Conservation (phyloP, 2,113 vertebrate genomes). For the Hystrix brachyura region DNA sequence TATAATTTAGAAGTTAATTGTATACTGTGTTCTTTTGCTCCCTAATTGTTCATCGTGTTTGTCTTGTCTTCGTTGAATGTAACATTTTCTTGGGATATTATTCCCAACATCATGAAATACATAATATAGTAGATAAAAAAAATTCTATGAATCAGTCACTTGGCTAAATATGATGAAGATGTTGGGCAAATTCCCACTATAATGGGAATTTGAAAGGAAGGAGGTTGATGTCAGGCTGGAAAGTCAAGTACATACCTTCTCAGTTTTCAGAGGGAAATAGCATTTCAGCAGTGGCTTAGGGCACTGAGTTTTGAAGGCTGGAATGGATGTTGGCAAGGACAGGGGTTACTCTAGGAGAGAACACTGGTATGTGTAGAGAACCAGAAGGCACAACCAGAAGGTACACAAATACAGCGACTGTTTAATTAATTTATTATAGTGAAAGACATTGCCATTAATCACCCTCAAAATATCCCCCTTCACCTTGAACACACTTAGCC, state of each 20-base stretch:
- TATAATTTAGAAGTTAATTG: constrained; percentile 2
- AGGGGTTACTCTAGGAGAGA: neutral
- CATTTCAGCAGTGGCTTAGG: no score
- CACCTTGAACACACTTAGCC: neutral
- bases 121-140: neutral
- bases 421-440: neutral
- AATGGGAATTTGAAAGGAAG: neutral
- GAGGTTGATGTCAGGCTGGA: neutral
- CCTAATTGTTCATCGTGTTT: constrained; percentile 3
- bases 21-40: neutral
- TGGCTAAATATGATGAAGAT: neutral
- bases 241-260: neutral
- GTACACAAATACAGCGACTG: neutral
- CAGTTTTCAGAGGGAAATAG: neutral
- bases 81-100: neutral
- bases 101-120: neutral
- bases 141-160: neutral
- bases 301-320: neutral
- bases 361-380: neutral
- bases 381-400: no score
- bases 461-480: neutral
- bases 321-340: neutral
- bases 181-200: neutral
- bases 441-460: neutral
- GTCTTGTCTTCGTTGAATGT: neutral